Evolutionary conservation across 2,113 vertebrate genomes (phyloP).

Genomic region (Macrotus californicus): DNA sequence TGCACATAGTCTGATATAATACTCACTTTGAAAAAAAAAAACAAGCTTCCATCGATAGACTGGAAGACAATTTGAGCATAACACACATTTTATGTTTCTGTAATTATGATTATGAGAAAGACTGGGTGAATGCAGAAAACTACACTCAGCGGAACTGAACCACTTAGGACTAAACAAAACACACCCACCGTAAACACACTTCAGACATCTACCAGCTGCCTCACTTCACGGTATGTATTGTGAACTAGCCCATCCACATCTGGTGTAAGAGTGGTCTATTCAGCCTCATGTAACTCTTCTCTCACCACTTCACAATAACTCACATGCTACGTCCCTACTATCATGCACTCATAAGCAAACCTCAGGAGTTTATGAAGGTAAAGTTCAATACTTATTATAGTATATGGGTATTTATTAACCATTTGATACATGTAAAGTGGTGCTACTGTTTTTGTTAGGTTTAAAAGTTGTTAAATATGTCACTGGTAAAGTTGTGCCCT

Average conservation of each 20-base stretch:
- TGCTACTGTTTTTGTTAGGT: neutral
- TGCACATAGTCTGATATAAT: neutral
- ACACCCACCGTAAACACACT: neutral
- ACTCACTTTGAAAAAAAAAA: neutral
- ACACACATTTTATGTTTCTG: neutral
- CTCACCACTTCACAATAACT: neutral
- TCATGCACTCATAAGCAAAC: neutral
- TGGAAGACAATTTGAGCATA: neutral
- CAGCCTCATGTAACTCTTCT: neutral
- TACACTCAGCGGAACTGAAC: neutral
- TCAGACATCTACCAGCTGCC: neutral
- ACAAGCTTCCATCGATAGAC: neutral
- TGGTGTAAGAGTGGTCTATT: neutral
- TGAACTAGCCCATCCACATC: neutral
- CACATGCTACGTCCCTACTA: rapidly evolving
- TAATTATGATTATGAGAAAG: neutral
- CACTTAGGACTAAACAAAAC: neutral
- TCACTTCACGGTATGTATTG: neutral
- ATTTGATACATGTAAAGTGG: neutral
- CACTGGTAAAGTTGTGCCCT: neutral
- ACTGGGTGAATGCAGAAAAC: neutral
- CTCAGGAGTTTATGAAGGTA: neutral
- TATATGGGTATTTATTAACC: neutral
- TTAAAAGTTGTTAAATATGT: neutral
- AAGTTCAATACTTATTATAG: neutral